Conservation (phyloP, 2,113 vertebrate species). For the Rynchops niger region DNA sequence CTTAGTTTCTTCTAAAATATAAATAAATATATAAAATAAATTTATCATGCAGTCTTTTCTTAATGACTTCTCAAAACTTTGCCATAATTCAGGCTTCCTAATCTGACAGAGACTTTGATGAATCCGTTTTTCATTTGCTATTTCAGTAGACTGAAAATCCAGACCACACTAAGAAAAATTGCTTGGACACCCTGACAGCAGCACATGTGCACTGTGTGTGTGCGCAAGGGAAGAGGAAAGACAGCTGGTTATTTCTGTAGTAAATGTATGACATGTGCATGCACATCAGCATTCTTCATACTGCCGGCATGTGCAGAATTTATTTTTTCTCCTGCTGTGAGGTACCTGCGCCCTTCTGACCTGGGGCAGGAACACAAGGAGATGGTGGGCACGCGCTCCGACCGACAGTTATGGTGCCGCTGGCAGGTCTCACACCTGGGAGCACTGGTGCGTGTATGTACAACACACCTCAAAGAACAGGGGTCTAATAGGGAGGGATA, state of each 20-base stretch:
- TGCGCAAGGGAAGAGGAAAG: background rate
- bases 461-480: background rate
- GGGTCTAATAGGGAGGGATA: background rate
- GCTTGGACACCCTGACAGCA: background rate
- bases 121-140: background rate
- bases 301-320: background rate
- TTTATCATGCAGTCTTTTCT: background rate
- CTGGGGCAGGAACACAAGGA: background rate
- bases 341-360: background rate
- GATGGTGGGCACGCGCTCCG: rapidly evolving
- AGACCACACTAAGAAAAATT: background rate
- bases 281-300: background rate
- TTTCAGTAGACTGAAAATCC: background rate
- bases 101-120: background rate
- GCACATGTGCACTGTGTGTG: background rate
- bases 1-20: background rate
- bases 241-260: background rate
- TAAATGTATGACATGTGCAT: background rate
- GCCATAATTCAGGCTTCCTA: background rate
- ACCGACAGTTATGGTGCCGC: rapidly evolving
- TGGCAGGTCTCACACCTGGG: background rate
- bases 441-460: background rate
- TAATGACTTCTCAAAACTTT: background rate
- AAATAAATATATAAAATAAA: background rate
- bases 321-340: background rate